Base-by-base conservation (phyloP, 2,113 vertebrate genomes). In the Pollachius pollachius region DNA sequence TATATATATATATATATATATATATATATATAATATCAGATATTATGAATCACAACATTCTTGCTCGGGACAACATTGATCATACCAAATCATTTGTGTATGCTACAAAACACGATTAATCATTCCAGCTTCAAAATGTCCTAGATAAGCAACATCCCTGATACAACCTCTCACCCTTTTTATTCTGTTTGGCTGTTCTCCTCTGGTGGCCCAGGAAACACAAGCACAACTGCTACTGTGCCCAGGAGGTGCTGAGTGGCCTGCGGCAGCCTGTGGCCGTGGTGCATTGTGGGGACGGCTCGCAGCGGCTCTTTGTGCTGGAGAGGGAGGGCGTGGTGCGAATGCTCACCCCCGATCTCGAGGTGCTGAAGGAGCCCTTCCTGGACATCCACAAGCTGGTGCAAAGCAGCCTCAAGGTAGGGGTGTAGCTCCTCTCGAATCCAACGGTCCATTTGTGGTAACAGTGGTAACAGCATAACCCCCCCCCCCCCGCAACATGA, bases 331-430 rank as follows among this genome's bases (percentile, higher is more conserved):
- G 98, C n/a, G 96, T 96, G 0, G 94, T 99, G 81, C 94, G 94
- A 85, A 96, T 98, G 78, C 91, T 97, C 71, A 94, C 89, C 78
- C 94, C 95, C 0, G 91, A 95, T 86, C 94, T 96, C 73, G 94
- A 97, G 70, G 91, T 97, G 70, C 75, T 96, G 83, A 97, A 96
- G 87, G 98, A 99, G 80, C 94, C 96, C 80, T 99, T 97, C 91
- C 89, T 99, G 84, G 95, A 99, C 89, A 95, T 99, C 90, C 96
- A 98, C 93, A 99, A 99, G 90, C 90, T 97, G 88, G 97, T 99
- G 86, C 98, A 99, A 89, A 98, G 93, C 67, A 96, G 96, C 86
- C 94, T 97, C 85, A 99, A 99, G 98, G 98, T 99, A 93, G 86
- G 94, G 85, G 52, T 52, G 21, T 2, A 64, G 48, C 41, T 27